phyloP scores from a whole-genome alignment of 1,140 invertebrate species.

The Ruditapes philippinarum region DNA sequence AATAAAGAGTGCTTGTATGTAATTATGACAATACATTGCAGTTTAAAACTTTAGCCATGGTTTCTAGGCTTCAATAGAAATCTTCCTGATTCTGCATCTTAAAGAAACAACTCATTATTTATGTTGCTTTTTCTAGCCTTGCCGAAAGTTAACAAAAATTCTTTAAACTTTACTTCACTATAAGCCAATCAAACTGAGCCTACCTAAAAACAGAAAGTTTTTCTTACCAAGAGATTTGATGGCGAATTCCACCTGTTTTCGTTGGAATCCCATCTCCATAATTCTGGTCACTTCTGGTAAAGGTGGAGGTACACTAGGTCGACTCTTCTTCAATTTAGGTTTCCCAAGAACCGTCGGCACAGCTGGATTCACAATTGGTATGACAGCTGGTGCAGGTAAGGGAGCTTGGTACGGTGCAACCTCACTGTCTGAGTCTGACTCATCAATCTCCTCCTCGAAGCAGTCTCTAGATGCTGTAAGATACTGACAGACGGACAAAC shows the following conservation, averaged over 20 bases:
- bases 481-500: constrained; percentile 93
- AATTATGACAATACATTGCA: no score
- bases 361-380: constrained; percentile 25
- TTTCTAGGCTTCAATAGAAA: no score
- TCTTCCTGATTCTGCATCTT: no score
- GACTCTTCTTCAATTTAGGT: constrained; percentile 70
- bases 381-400: constrained; percentile 41
- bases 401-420: constrained; percentile 55
- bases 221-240: constrained; percentile 92
- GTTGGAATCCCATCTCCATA: constrained; percentile 97
- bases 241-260: constrained; percentile 93
- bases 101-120: no score
- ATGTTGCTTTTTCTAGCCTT: no score
- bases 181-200: no score
- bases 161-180: no score
- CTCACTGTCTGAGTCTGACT: constrained; percentile 74
- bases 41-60: no score
- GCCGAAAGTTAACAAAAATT: no score
- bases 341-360: constrained; percentile 69
- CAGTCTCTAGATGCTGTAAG: constrained; percentile 90
- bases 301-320: constrained; percentile 82
- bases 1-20: no score
- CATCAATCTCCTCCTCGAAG: constrained; percentile 71
- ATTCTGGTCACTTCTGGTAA: constrained; percentile 90
- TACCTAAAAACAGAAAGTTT: no score